Percentiles rank a stretch among this genome's conserved stretches.
phyloP scores from a whole-genome alignment of 2,888 invertebrate genomes.

The Aplocera efformata region DNA sequence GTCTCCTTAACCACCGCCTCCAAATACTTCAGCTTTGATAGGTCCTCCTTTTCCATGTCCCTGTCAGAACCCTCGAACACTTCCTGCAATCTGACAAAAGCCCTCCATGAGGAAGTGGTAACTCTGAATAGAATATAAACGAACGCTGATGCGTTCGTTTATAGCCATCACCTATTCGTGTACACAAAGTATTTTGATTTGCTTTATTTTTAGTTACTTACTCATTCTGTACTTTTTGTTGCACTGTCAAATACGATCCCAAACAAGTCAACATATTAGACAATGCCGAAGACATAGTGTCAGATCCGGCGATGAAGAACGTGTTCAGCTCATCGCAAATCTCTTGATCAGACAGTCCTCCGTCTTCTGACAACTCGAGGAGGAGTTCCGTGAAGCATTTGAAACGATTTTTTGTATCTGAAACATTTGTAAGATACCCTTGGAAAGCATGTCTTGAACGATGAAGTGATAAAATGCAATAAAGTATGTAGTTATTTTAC shows the following conservation, averaged over 20 bases:
- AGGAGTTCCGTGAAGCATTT: conserved; percentile 26
- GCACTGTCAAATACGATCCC: conserved; percentile 47
- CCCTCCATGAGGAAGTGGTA: too few species aligned
- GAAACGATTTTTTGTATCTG: background rate
- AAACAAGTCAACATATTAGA: conserved; percentile 17
- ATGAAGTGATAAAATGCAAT: too few species aligned
- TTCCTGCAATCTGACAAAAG: conserved; percentile 23
- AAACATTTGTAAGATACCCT: background rate
- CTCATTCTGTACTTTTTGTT: conserved; percentile 43
- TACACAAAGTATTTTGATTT: too few species aligned
- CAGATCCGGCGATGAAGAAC: conserved; percentile 29
- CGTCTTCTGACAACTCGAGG: conserved; percentile 19
- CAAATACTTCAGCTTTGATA: conserved; percentile 34
- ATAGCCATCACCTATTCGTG: too few species aligned
- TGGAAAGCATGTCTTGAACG: too few species aligned
- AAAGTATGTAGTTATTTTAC: too few species aligned
- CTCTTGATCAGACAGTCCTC: conserved; percentile 27
- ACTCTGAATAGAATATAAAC: too few species aligned
- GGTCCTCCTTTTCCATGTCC: conserved; percentile 34
- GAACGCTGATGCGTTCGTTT: too few species aligned
- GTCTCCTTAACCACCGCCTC: conserved; percentile 42
- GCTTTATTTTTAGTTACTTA: too few species aligned
- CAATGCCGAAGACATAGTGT: conserved; percentile 23
- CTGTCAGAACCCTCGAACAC: conserved; percentile 27
- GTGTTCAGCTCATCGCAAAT: conserved; percentile 39